Evolutionary conservation across 2,888 invertebrate genomes (phyloP), one percentile per base, ranked within the genome.

Genomic region (Hipparchia semele): DNA sequence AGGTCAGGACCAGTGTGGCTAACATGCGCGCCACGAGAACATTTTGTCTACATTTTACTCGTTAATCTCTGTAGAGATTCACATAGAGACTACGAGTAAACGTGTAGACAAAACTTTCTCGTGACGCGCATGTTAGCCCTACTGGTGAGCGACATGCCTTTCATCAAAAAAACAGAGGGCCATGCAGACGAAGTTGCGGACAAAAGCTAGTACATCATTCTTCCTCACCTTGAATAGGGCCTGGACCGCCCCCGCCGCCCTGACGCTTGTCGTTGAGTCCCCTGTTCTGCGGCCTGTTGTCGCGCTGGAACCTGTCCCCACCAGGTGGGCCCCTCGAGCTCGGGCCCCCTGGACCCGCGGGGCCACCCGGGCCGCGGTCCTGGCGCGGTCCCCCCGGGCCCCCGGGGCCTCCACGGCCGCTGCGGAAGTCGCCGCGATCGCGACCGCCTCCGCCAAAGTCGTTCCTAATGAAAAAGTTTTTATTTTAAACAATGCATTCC

Each of bases 361-460:
- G 80, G 13, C 79, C 79, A 49, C 79, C 80, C 54, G 75, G 80
- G 0, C 80, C 80, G 8, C 80, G 79, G 46, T 76, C 75, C 51
- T 69, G 73, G 0, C 77, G 77, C 1, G 73, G 73, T 3, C 76
- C 77, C 3, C 74, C 75, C 2, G 73, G 78, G 5, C 80, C 79
- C 6, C 75, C 77, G 56, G 74, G 76, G 2, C 80, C 70, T 12
- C 70, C 82, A 3, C 83, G 81, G 0, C 85, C 86, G 7, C 88
- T 87, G 73, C 87, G 85, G 83, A 84, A 86, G 74, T 85, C 86
- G 1, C 71, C 71, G 49, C 87, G 83, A 33, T 85, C 86, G 54
- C 88, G 85, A 46, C 77, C 79, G 72, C 53, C 79, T 70, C 87
- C 83, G 46, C 77, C 79, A 72, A 79, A 83, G 62, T 78, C 82